Evolutionary conservation across 2,113 vertebrate genomes (phyloP).

Genomic region (Zeus faber): DNA sequence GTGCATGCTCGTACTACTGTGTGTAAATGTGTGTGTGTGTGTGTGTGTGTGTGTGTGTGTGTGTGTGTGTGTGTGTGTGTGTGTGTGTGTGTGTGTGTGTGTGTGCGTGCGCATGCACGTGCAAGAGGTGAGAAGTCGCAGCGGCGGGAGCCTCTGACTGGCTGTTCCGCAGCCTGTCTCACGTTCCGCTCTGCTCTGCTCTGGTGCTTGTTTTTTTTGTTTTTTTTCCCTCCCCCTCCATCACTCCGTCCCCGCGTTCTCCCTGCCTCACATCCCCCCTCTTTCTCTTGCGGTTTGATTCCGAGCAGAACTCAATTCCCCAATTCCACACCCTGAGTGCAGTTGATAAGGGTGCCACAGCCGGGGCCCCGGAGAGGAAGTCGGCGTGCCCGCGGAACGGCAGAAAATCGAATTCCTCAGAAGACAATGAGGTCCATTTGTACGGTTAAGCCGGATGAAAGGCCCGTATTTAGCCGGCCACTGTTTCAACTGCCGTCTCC

Average conservation of each 20-base stretch:
- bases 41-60: conserved; percentile 1
- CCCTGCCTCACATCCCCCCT: neutral
- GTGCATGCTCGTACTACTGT: too few relatives aligned
- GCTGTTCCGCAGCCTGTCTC: neutral
- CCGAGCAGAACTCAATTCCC: conserved; percentile 67
- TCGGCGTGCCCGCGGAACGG: conserved; percentile 53
- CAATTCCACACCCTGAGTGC: conserved; percentile 71
- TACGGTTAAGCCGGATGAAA: conserved; percentile 73
- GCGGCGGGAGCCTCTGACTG: neutral
- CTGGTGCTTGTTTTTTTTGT: neutral
- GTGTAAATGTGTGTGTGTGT: neutral
- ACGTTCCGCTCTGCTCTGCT: neutral
- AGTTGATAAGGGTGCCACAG: conserved; percentile 70
- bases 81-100: conserved; percentile 12
- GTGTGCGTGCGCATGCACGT: neutral
- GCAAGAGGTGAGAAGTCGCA: neutral
- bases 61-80: conserved; percentile 6
- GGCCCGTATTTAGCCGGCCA: conserved; percentile 58
- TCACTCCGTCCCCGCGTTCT: neutral
- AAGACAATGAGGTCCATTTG: conserved; percentile 79
- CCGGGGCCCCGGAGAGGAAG: conserved; percentile 63
- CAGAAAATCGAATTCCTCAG: conserved; percentile 74
- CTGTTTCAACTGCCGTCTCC: conserved; percentile 50
- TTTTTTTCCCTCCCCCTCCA: neutral
- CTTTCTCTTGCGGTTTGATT: conserved; percentile 40